Percentiles rank a stretch among this genome's conserved stretches.
Evolutionary conservation across 1,140 invertebrate genomes (phyloP).

Genomic region (Choristoneura fumiferana): DNA sequence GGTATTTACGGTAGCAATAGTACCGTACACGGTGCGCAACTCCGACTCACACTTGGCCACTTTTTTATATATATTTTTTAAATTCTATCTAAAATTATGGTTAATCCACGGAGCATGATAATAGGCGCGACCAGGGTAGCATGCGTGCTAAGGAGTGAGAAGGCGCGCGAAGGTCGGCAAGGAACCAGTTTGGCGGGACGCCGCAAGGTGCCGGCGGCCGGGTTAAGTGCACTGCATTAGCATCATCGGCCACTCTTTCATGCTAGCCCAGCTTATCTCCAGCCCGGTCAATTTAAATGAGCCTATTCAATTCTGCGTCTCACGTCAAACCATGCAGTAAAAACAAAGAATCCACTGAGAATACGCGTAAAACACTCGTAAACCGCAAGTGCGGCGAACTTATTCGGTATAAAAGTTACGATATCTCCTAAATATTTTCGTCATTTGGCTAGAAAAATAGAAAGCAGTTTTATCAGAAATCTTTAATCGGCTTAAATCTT

Average conservation of each 20-base stretch:
- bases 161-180: slow-evolving; percentile 58
- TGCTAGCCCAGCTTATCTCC: slow-evolving; percentile 60
- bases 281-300: slow-evolving; percentile 66
- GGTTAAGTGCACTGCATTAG: slow-evolving; percentile 73
- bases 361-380: too few species aligned
- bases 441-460: not conserved
- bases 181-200: slow-evolving; percentile 71
- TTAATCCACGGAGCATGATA: slow-evolving; percentile 57
- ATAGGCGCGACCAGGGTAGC: slow-evolving; percentile 59
- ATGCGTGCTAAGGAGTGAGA: slow-evolving; percentile 56
- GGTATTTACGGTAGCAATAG: too few species aligned
- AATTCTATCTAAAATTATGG: too few species aligned
- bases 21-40: too few species aligned
- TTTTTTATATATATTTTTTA: too few species aligned
- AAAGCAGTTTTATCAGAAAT: slow-evolving; percentile 1
- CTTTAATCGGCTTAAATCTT: slow-evolving; percentile 1
- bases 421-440: too few species aligned
- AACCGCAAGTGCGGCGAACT: too few species aligned
- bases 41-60: too few species aligned
- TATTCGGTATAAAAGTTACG: too few species aligned
- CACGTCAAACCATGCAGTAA: not conserved
- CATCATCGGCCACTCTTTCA: slow-evolving; percentile 72
- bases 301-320: slow-evolving; percentile 61
- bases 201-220: slow-evolving; percentile 69
- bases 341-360: not conserved